phyloP scores from a whole-genome alignment of 2,888 invertebrate species.

The Drosophila algonquin region DNA sequence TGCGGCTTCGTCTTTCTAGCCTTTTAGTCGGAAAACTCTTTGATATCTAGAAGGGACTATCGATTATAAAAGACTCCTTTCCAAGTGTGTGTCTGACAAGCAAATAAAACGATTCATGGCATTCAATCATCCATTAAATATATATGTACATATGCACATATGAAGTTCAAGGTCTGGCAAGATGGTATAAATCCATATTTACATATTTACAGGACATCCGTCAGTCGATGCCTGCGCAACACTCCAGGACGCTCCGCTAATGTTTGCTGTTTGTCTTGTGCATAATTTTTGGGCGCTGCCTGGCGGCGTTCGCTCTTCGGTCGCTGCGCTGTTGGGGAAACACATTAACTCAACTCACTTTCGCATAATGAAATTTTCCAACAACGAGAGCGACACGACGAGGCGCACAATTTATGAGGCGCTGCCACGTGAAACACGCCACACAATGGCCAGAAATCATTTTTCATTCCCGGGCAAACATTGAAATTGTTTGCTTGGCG shows the following conservation, averaged over 20 bases:
- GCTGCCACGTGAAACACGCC: conserved; percentile 44
- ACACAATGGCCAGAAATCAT: conserved; percentile 60
- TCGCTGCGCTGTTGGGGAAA: conserved; percentile 12
- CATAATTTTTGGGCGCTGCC: conserved; percentile 50
- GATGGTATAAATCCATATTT: not conserved
- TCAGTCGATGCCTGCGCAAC: conserved; percentile 1
- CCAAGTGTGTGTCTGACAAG: too few species aligned
- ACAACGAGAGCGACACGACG: conserved; percentile 21
- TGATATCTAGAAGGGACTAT: not conserved
- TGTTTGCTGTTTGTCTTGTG: conserved; percentile 49
- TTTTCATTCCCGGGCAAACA: conserved; percentile 50
- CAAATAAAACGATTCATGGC: not conserved
- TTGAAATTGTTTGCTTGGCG: conserved; percentile 57
- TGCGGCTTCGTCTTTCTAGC: not conserved
- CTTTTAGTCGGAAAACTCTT: too few species aligned
- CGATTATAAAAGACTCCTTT: not conserved
- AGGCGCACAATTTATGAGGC: conserved; percentile 60
- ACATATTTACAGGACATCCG: conserved; percentile 9
- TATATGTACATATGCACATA: not conserved
- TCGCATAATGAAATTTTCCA: conserved; percentile 72
- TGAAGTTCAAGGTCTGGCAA: not conserved
- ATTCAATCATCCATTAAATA: not conserved
- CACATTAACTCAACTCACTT: conserved; percentile 75
- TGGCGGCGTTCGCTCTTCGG: conserved; percentile 2
- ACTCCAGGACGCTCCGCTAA: conserved; percentile 8